phyloP scores from a whole-genome alignment of 2,797 vertebrate genomes.

The Centropyge bicolor region DNA sequence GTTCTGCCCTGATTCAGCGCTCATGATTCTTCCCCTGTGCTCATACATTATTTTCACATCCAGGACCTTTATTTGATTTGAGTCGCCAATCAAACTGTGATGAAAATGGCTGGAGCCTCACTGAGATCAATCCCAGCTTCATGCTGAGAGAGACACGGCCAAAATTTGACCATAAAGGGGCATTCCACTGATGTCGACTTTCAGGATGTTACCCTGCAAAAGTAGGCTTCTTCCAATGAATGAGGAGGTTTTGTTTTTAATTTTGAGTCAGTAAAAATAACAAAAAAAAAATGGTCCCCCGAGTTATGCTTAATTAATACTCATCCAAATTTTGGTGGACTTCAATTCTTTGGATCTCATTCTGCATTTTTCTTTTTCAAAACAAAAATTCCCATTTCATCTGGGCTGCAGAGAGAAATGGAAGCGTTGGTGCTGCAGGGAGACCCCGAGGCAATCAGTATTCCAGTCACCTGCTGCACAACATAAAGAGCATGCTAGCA shows the following conservation, averaged over 20 bases:
- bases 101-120: conserved; percentile 60
- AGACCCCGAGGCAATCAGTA: conserved; percentile 76
- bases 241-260: conserved; percentile 9
- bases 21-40: conserved; percentile 46
- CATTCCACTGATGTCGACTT: not conserved
- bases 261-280: not conserved
- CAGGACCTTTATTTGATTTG: conserved; percentile 67
- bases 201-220: not conserved
- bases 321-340: not conserved
- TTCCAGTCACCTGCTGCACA: conserved; percentile 80
- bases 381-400: conserved; percentile 34
- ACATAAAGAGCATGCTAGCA: conserved; percentile 70
- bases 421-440: conserved; percentile 43
- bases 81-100: conserved; percentile 58
- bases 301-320: conserved; percentile 19
- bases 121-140: conserved; percentile 64
- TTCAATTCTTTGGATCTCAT: conserved; percentile 1
- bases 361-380: conserved; percentile 14
- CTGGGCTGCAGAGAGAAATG: conserved; percentile 23
- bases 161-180: conserved; percentile 41
- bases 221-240: not conserved
- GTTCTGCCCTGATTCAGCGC: conserved; percentile 43
- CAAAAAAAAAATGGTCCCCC: rapidly evolving
- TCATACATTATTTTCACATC: conserved; percentile 60
- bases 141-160: conserved; percentile 32